Evolutionary conservation across 2,797 vertebrate species (phyloP).

Genomic region (Tachyglossus aculeatus): DNA sequence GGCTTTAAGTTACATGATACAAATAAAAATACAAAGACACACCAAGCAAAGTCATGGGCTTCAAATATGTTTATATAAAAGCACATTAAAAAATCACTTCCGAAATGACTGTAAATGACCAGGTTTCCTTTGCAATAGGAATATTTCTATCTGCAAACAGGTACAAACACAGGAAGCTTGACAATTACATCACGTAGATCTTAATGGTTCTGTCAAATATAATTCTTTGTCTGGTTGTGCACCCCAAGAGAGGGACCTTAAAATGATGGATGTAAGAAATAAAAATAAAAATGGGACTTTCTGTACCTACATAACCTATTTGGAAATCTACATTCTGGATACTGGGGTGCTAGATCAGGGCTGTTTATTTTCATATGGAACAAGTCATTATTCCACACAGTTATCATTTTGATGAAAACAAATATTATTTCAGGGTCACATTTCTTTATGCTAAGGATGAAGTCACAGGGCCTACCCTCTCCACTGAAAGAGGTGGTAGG

Average conservation of each 20-base stretch:
- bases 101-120: constrained; percentile 70
- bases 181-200: constrained; percentile 40
- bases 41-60: constrained; percentile 57
- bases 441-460: constrained; percentile 44
- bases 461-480: not conserved
- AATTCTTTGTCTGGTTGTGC: constrained; percentile 53
- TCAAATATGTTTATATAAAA: constrained; percentile 72
- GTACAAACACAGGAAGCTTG: constrained; percentile 57
- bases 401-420: constrained; percentile 47
- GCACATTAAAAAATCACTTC: constrained; percentile 66
- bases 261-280: constrained; percentile 60
- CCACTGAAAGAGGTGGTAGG: not conserved
- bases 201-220: constrained; percentile 58
- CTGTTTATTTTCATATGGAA: constrained; percentile 18
- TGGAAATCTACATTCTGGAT: constrained; percentile 49
- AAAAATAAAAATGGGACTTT: constrained; percentile 58
- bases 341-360: constrained; percentile 18
- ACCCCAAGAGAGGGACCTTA: constrained; percentile 58
- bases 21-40: constrained; percentile 56
- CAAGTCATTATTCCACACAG: constrained; percentile 12
- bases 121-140: constrained; percentile 65
- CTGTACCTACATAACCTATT: constrained; percentile 59
- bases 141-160: constrained; percentile 57
- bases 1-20: constrained; percentile 23
- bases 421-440: constrained; percentile 10